Percentiles rank a stretch among this genome's conserved stretches.
Conservation (phyloP, 2,888 invertebrate species). For the Zele albiditarsus region DNA sequence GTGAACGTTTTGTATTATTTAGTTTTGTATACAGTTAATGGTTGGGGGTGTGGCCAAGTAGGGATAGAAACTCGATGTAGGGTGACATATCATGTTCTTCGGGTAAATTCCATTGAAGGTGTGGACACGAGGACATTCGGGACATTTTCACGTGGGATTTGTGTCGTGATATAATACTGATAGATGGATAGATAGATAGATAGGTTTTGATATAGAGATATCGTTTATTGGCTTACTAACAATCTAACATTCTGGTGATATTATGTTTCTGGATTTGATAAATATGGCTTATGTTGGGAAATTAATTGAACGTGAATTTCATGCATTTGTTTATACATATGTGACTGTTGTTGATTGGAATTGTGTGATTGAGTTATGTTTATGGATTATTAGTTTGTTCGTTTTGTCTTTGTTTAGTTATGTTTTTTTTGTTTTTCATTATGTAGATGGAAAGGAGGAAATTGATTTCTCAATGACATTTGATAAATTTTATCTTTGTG, state of each 20-base stretch:
- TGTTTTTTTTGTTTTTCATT: not conserved
- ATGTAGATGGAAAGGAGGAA: no score
- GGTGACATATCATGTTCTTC: conserved; percentile 9
- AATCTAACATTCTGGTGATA: conserved; percentile 40
- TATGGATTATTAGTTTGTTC: not conserved
- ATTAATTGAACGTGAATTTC: conserved; percentile 57
- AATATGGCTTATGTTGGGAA: conserved; percentile 25
- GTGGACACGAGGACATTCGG: conserved; percentile 42
- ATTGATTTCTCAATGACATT: no score
- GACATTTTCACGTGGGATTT: conserved; percentile 33
- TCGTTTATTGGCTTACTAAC: conserved; percentile 51
- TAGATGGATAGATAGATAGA: not conserved
- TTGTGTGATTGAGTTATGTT: not conserved
- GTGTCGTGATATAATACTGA: conserved; percentile 23
- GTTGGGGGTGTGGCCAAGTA: conserved; percentile 12
- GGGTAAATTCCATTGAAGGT: conserved; percentile 9
- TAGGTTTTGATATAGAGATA: conserved; percentile 53
- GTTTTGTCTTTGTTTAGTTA: not conserved
- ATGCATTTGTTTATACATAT: not conserved
- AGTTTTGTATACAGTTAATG: not conserved
- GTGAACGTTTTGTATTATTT: not conserved
- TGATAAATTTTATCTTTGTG: no score
- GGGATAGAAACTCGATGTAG: conserved; percentile 6
- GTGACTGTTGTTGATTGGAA: not conserved
- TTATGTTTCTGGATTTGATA: conserved; percentile 12